Base-by-base conservation (phyloP, 2,888 invertebrate genomes). In the Lithosia quadra region DNA sequence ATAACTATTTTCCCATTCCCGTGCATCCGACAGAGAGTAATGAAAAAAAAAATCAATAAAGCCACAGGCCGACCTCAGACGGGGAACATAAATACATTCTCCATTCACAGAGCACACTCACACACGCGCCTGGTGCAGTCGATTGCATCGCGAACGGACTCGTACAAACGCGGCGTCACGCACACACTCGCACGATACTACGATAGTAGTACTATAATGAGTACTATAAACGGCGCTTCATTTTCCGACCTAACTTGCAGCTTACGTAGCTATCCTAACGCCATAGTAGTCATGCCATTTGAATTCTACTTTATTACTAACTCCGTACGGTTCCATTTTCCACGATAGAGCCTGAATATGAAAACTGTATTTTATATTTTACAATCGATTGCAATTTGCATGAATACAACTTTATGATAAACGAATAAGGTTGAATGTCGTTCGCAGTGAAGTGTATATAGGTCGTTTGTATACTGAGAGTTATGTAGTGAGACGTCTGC, bases 181-280 rank as follows among this genome's bases (percentile, higher is more conserved):
- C 86, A 82, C 88, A 86, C 90, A 88, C 86, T 84, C 84, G 78
- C 71, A 77, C 73, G 74, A 74, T 91, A 93, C 93, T 92, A 92
- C 91, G 90, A 89, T 91, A 90, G 90, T 93, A 93, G 90, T 93
- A 94, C 92, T 90, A 85, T 88, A 84, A 83, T 78, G 89, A 90
- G 91, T 93, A 94, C 93, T 93, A 93, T 92, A 93, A 93, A 89
- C 88, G 91, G 90, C 84, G 89, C 88, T 91, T 88, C 90, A 91
- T 92, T 92, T 91, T 90, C 91, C 90, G 90, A 90, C 89, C 90
- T 89, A 92, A 88, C 88, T 89, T 80, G 73, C 82, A 86, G 86
- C 85, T 85, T 90, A 90, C 80, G 82, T 87, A 53, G 28, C 63
- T 34, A 53, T 82, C 75, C 74, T 78, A 79, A 82, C 81, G 76